Evolutionary conservation across 2,113 vertebrate genomes (phyloP), one percentile per base, ranked within the genome.

Genomic region (Fulmarus glacialis): DNA sequence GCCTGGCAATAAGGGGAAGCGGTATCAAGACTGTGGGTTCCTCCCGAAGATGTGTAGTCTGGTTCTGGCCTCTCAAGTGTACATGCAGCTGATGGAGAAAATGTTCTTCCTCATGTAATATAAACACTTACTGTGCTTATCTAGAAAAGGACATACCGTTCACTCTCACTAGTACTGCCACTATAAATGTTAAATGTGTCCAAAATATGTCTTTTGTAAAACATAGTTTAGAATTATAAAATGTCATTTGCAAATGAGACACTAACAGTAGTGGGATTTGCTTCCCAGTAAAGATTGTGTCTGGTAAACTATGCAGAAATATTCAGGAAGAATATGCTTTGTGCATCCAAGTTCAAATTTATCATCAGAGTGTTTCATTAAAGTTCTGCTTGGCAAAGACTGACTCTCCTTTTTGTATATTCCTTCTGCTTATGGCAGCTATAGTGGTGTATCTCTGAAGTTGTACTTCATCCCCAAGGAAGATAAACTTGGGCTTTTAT

Each of bases 401-500:
- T 68, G 48, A 27, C 72, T 93, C 22, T 92, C 34, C 52, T 77
- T 87, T 87, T 81, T 96, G 89, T 90, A 53, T 95, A 60, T 95
- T 86, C 82, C 42, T 89, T 84, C 64, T 91, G 83, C 87, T 56
- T n/a, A 23, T 92, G 71, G 87, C 90, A 85, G 67, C 87, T 85
- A 12, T 11, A 87, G 38, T 47, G 30, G 53, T 83, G 11, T 90
- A 93, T 90, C 77, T 96, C 85, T 89, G 50, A 86, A 92, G 77
- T 92, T 96, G 50, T 84, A 12, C 55, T 95, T 96, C 82, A 87
- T 81, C 70, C 53, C 24, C 59, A 50, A 7, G 71, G 87, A 92
- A 95, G 96, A 97, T 95, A 97, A 97, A 97, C 96, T 89, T 55
- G 71, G 56, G 91, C 93, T 97, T 93, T 96, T 96, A 89, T 96